A percentile compares a stretch with the other conserved stretches of the same genome.
These are phyloP conservation scores for Irena cyanogastra DNA, from an alignment of 2,113 vertebrate genomes.

Conservation along the genomic window DNA sequence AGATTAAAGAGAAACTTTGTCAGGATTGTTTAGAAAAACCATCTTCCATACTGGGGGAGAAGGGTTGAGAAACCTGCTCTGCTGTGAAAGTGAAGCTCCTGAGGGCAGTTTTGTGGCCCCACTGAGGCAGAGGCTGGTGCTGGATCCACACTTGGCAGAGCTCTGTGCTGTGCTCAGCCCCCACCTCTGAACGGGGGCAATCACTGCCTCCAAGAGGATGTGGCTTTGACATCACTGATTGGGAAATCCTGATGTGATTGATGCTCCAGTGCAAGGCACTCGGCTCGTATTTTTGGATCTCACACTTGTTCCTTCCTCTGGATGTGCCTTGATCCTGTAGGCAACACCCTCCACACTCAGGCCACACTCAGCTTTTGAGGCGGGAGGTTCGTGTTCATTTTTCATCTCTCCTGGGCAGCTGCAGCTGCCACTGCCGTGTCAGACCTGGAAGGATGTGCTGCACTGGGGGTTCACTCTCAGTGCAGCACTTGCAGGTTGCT, in stretches of 20 bases:
- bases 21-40: not conserved
- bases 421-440: not conserved
- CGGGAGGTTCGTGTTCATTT: not conserved
- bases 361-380: not conserved
- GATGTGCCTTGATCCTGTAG: not conserved
- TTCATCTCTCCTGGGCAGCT: not conserved
- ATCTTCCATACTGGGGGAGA: fast-evolving
- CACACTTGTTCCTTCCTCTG: not conserved
- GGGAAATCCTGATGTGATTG: not conserved
- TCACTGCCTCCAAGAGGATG: not conserved
- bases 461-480: not conserved
- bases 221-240: not conserved
- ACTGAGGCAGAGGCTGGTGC: not conserved
- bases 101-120: fast-evolving
- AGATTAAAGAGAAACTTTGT: not conserved
- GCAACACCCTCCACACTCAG: not conserved
- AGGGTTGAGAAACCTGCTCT: not conserved
- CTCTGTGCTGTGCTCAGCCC: not conserved
- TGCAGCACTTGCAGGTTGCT: not conserved
- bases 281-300: not conserved
- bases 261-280: not conserved
- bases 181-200: not conserved
- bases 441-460: not conserved
- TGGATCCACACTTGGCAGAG: not conserved
- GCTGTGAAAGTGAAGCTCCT: not conserved